These are phyloP conservation scores for Prionchulus punctatus DNA, from an alignment of 2,888 invertebrate genomes.

Conservation along the genomic window DNA sequence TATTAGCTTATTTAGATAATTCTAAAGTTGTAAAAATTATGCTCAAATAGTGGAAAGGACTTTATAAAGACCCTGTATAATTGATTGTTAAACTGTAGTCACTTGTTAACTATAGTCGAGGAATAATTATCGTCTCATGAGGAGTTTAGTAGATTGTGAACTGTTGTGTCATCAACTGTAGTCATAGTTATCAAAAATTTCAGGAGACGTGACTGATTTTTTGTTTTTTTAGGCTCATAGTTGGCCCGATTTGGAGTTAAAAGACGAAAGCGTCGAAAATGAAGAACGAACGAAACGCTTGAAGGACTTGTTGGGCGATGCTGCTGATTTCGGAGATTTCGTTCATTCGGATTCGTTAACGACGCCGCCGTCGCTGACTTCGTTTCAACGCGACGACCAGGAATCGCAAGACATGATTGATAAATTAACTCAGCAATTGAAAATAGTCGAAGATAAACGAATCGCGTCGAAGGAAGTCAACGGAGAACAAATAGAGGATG, in stretches of 20 bases:
- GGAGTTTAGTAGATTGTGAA: background rate
- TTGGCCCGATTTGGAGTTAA: slow-evolving; percentile 53
- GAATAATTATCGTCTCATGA: too few species aligned
- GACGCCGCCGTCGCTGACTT: background rate
- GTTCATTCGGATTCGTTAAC: background rate
- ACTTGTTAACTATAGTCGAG: too few species aligned
- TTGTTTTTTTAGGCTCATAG: slow-evolving; percentile 41
- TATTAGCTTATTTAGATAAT: too few species aligned
- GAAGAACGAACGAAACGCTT: background rate
- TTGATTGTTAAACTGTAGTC: too few species aligned
- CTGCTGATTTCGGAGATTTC: background rate
- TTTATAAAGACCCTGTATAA: too few species aligned
- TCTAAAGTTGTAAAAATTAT: too few species aligned
- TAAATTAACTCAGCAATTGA: too few species aligned
- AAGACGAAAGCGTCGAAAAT: slow-evolving; percentile 30
- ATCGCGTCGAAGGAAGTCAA: background rate
- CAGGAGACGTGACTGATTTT: background rate
- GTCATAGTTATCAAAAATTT: background rate
- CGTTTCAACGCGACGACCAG: background rate
- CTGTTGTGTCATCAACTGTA: background rate
- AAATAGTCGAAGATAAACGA: too few species aligned
- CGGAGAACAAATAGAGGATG: background rate
- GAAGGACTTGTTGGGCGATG: background rate
- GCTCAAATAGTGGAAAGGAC: too few species aligned
- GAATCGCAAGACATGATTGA: background rate